A percentile compares a stretch with the other conserved stretches of the same genome.
Conservation (phyloP, 2,888 invertebrate species). For the Netelia virgata region DNA sequence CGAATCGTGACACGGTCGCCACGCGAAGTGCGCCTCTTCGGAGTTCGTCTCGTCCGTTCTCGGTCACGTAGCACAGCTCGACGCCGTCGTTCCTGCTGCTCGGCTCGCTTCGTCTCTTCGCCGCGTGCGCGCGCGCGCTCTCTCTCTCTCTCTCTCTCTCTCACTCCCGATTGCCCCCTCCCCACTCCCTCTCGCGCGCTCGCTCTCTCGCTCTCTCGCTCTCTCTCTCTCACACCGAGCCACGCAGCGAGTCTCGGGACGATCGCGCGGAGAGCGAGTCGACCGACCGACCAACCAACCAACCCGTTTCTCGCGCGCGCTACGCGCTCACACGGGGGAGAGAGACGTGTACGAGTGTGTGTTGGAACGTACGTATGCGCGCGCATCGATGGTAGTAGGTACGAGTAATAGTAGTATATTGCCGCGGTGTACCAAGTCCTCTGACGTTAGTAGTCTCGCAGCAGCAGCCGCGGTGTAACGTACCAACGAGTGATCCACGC, state of each 20-base stretch:
- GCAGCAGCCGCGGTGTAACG: conserved; percentile 53
- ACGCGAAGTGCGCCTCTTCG: conserved; percentile 51
- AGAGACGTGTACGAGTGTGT: conserved; percentile 55
- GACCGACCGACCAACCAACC: conserved; percentile 48
- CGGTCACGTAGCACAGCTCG: conserved; percentile 45
- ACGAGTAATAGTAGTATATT: conserved; percentile 36
- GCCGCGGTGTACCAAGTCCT: conserved; percentile 28
- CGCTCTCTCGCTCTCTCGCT: neutral
- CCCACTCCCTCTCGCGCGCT: neutral
- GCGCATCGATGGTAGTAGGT: conserved; percentile 39
- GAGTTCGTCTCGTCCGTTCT: conserved; percentile 5
- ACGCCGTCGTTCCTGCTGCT: conserved; percentile 8
- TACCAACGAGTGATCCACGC: neutral
- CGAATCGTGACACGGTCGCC: conserved; percentile 50
- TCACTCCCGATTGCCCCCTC: conserved; percentile 15
- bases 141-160: neutral
- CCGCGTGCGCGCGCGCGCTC: conserved; percentile 11
- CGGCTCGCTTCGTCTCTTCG: conserved; percentile 30
- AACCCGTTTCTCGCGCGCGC: conserved; percentile 65
- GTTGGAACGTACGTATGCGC: conserved; percentile 21
- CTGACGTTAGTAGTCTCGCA: conserved; percentile 65
- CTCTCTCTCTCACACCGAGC: conserved; percentile 1
- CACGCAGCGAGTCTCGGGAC: conserved; percentile 25
- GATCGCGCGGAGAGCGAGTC: conserved; percentile 18
- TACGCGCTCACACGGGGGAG: conserved; percentile 60